Base-by-base conservation (phyloP, 2,113 vertebrate genomes). In the Ondatra zibethicus region DNA sequence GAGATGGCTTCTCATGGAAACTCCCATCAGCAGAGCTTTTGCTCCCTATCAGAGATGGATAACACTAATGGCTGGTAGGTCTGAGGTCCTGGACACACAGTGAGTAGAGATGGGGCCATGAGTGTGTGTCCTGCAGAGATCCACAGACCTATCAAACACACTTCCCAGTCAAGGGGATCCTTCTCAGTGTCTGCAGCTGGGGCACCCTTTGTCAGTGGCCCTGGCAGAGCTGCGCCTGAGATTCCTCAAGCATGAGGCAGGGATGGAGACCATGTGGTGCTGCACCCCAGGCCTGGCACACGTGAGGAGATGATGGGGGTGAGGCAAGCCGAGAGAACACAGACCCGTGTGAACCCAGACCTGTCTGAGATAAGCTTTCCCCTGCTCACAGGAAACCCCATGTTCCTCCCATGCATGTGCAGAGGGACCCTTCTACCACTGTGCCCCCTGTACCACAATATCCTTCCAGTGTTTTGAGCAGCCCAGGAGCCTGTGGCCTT, bases 1-100 rank as follows among this genome's bases (percentile, higher is more conserved):
- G 89, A 50, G 47, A 39, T 63, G 85, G 68, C 82, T 95, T 88
- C 92, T 96, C 75, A 6, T 66, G 92, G 93, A 77, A 85, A 84
- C 82, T 88, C 87, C 92, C 93, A 81, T 50, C 68, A 52, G 58
- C 29, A 36, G 82, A 47, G 84, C 78, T 29, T 7, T 3, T 36
- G 47, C 13, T 92, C 55, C 23, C 52, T 92, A 66, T 65, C 76
- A n/a, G 78, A 25, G 68, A 45, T 42, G 68, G 96, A 88, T 90
- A 80, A 75, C 2, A 31, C 82, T 84, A 58, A 88, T 91, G 90
- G 39, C 29, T 61, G 13, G 17, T n/a, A 39, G 70, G 8, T 33
- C 50, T 33, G 55, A 75, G 65, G 78, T 55, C 66, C 5, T 61
- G 0, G 70, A 76, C 21, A 39, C 86, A 8, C 5, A 70, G 68